Percentiles rank a stretch among this genome's conserved stretches.
These are phyloP conservation scores for Macrosoma leucophasiata DNA, from an alignment of 2,888 invertebrate species.

Conservation along the genomic window DNA sequence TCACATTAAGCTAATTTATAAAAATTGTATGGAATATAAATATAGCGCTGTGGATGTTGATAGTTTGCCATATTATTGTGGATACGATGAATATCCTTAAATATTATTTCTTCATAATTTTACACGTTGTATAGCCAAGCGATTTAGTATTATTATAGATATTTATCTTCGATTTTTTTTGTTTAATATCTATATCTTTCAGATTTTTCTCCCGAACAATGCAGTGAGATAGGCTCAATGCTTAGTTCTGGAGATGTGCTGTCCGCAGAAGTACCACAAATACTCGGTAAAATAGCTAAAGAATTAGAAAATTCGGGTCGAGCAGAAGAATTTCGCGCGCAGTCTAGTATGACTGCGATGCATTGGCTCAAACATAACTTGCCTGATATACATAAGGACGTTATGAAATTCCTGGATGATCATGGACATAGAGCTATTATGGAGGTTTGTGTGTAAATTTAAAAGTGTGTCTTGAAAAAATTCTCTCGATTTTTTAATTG, in stretches of 20 bases:
- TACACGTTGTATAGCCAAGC: no score
- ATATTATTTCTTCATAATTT: no score
- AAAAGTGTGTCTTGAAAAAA: background rate
- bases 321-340: constrained; percentile 61
- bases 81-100: no score
- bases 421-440: constrained; percentile 83
- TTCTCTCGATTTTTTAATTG: background rate
- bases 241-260: constrained; percentile 82
- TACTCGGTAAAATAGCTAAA: constrained; percentile 59
- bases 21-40: no score
- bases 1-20: no score
- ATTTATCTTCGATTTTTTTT: no score
- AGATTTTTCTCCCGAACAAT: constrained; percentile 79
- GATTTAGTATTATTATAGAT: no score
- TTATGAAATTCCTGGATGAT: constrained; percentile 76
- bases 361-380: constrained; percentile 76
- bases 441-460: constrained; percentile 78
- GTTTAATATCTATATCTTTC: constrained; percentile 29
- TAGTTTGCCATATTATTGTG: no score
- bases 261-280: constrained; percentile 83
- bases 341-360: constrained; percentile 64
- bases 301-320: constrained; percentile 57
- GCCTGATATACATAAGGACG: constrained; percentile 57
- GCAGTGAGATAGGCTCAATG: constrained; percentile 80
- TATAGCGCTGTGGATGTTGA: no score